A percentile compares a stretch with the other conserved stretches of the same genome.
These are phyloP conservation scores for Poeciliopsis occidentalis DNA, from an alignment of 2,113 vertebrate genomes.

Conservation along the genomic window DNA sequence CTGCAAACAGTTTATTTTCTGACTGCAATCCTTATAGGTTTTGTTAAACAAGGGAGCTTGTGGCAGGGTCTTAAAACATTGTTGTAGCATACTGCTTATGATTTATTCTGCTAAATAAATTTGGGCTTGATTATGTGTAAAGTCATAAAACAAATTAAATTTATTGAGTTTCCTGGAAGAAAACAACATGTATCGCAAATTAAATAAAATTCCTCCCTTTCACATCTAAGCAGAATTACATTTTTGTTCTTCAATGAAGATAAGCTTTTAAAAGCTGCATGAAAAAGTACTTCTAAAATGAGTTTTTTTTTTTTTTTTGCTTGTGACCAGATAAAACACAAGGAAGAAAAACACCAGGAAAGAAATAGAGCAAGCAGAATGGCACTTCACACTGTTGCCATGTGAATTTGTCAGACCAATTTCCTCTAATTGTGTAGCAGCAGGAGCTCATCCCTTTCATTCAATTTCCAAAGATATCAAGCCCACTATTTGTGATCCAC, in stretches of 20 bases:
- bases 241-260: background rate
- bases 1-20: background rate
- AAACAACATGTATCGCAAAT: too few species aligned
- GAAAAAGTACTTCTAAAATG: too few species aligned
- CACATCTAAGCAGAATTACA: background rate
- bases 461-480: conserved; percentile 49
- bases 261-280: background rate
- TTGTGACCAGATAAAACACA: background rate
- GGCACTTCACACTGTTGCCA: conserved; percentile 44
- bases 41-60: background rate
- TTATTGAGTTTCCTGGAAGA: too few species aligned
- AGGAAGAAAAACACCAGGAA: background rate
- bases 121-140: too few species aligned
- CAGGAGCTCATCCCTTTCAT: conserved; percentile 33
- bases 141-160: too few species aligned
- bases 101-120: too few species aligned
- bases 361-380: conserved; percentile 45
- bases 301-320: too few species aligned
- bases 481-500: conserved; percentile 43
- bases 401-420: conserved; percentile 33
- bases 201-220: background rate
- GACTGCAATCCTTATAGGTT: background rate
- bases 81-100: too few species aligned
- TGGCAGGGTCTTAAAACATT: too few species aligned
- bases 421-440: conserved; percentile 14